Conservation (phyloP, 2,113 vertebrate species). For the Sitta europaea region DNA sequence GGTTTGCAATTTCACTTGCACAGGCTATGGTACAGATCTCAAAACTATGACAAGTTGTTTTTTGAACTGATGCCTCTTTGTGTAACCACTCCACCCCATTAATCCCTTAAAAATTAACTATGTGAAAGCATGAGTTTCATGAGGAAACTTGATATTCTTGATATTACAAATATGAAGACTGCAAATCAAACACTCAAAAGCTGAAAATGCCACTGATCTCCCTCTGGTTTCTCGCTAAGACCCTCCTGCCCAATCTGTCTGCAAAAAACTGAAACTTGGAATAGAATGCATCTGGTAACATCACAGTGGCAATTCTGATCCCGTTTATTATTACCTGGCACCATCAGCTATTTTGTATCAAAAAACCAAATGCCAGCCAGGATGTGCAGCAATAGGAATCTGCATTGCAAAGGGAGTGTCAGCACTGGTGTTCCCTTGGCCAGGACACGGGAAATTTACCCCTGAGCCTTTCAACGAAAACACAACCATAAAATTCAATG, state of each 20-base stretch:
- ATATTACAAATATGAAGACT: neutral
- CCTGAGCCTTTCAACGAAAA: neutral
- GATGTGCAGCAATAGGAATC: neutral
- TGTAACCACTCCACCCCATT: neutral
- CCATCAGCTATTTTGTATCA: neutral
- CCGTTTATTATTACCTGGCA: neutral
- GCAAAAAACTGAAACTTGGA: neutral
- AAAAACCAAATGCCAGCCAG: neutral
- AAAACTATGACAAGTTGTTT: neutral
- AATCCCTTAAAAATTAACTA: neutral
- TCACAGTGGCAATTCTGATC: neutral
- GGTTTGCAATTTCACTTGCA: neutral
- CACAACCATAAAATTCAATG: neutral
- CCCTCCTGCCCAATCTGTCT: neutral
- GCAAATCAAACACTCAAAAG: neutral
- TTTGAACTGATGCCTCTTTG: neutral
- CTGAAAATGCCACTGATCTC: neutral
- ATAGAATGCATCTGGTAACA: neutral
- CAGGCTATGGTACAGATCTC: neutral
- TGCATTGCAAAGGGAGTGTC: neutral
- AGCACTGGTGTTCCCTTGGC: neutral
- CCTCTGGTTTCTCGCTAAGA: neutral
- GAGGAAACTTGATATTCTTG: neutral
- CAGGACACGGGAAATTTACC: neutral
- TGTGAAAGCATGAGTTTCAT: neutral